A percentile compares a stretch with the other conserved stretches of the same genome.
These are phyloP conservation scores for Lysandra bellargus DNA, from an alignment of 2,888 invertebrate genomes.

Conservation along the genomic window DNA sequence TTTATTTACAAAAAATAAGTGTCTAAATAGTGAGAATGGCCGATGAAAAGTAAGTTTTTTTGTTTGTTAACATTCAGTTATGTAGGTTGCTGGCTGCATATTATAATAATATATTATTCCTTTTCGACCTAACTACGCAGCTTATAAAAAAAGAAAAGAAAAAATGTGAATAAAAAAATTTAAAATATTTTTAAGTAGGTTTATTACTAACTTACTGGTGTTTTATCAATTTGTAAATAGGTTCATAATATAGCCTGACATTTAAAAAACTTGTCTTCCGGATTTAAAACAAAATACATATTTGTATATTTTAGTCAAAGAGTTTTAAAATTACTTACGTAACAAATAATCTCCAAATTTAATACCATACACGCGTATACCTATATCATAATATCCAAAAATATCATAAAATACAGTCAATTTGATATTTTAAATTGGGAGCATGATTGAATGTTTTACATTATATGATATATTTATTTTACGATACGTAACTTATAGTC, in stretches of 20 bases:
- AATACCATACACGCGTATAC: not conserved
- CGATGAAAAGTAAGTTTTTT: constrained; percentile 63
- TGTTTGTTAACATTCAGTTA: not conserved
- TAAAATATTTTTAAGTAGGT: too few species aligned
- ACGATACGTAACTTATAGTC: too few species aligned
- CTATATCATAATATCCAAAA: not conserved
- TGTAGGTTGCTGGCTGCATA: not conserved
- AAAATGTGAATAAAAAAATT: not conserved
- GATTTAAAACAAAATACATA: not conserved
- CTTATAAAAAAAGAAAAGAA: not conserved
- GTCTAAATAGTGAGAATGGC: constrained; percentile 54
- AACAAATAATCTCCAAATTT: not conserved
- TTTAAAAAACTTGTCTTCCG: not conserved
- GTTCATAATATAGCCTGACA: not conserved
- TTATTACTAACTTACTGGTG: too few species aligned
- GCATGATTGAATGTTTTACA: too few species aligned
- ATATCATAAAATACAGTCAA: not conserved
- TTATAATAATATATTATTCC: not conserved
- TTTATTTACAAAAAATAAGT: constrained; percentile 43
- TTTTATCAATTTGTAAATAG: too few species aligned
- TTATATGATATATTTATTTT: too few species aligned
- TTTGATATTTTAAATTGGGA: not conserved
- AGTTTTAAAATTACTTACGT: too few species aligned
- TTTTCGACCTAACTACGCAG: not conserved
- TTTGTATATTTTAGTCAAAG: not conserved